Evolutionary conservation across 2,797 vertebrate genomes (phyloP).

Genomic region (Steatocranus sp.): DNA sequence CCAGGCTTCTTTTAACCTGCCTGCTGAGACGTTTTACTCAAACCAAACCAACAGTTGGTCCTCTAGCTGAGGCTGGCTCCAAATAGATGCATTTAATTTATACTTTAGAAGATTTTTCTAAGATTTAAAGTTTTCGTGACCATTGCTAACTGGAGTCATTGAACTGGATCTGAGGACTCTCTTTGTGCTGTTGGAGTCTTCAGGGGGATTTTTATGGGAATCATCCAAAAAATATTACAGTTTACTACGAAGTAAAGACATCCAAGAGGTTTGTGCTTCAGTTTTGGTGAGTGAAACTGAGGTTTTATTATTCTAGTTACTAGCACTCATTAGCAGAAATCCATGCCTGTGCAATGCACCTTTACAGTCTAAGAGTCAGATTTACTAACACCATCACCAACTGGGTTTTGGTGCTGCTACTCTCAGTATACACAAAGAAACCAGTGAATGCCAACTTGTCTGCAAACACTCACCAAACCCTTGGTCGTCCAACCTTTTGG

Average conservation of each 20-base stretch:
- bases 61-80: accelerated
- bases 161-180: not conserved
- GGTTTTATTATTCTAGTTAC: not conserved
- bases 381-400: not conserved
- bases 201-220: not conserved
- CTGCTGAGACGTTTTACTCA: not conserved
- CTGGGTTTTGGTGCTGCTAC: not conserved
- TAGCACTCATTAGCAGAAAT: not conserved
- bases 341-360: not conserved
- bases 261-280: not conserved
- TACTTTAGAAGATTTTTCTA: accelerated
- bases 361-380: not conserved
- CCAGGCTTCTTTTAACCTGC: not conserved
- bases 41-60: not conserved
- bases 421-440: accelerated
- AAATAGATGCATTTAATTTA: not conserved
- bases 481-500: not conserved
- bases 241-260: accelerated
- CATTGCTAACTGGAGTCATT: accelerated
- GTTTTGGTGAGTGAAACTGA: not conserved
- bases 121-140: accelerated
- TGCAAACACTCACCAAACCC: not conserved
- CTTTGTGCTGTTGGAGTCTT: not conserved
- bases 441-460: not conserved
- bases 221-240: not conserved